Conservation (phyloP, 2,888 invertebrate genomes). For the Lasioglossum pauxillum region DNA sequence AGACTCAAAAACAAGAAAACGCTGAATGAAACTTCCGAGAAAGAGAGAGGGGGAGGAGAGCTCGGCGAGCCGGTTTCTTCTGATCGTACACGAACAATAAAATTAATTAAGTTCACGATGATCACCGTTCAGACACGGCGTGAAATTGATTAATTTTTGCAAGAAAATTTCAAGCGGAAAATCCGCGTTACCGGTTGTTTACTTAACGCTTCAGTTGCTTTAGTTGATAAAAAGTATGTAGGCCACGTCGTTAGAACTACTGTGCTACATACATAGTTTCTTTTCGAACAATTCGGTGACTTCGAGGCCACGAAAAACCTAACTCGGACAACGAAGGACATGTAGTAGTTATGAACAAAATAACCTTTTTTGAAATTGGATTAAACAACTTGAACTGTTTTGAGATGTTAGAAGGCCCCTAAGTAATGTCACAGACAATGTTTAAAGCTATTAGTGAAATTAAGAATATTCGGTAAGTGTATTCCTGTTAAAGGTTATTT, state of each 20-base stretch:
- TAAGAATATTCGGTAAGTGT: neutral
- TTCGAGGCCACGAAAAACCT: neutral
- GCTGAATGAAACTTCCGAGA: neutral
- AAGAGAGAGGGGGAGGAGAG: neutral
- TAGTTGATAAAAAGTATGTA: conserved; percentile 7
- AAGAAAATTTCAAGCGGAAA: neutral
- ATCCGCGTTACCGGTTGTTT: conserved; percentile 22
- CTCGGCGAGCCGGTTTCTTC: neutral
- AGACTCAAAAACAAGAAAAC: conserved; percentile 12
- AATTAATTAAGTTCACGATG: conserved; percentile 21
- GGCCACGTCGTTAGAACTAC: neutral
- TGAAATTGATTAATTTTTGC: conserved; percentile 9
- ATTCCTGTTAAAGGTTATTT: no score
- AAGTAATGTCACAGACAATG: neutral
- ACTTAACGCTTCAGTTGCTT: neutral
- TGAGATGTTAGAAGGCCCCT: neutral
- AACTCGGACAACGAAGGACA: neutral
- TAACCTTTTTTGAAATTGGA: neutral
- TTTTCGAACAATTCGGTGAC: neutral
- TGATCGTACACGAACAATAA: conserved; percentile 11
- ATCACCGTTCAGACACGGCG: neutral
- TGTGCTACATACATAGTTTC: neutral
- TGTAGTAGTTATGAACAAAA: neutral
- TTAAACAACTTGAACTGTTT: neutral
- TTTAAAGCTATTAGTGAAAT: neutral